Evolutionary conservation across 1,140 invertebrate genomes (phyloP), one percentile per base, ranked within the genome.

Genomic region (Drosophila ananassae): DNA sequence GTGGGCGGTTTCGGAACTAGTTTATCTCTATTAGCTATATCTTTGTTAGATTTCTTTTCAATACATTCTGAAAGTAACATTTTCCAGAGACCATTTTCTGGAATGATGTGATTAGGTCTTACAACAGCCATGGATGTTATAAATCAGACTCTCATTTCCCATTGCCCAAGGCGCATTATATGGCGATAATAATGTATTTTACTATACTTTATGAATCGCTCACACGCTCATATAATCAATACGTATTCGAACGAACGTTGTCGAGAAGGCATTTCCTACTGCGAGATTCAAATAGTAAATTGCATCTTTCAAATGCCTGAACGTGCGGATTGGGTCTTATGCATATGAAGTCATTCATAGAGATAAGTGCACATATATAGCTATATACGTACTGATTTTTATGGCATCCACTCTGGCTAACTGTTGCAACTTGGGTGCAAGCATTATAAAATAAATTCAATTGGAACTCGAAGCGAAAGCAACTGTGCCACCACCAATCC

Each of bases 381-480:
- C 1, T 41, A 22, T 39, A 2, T 13, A 2, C 3, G 12, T 30
- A 28, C 39, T 22, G 46, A 12, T 24, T 47, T 32, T 30, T 44
- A 52, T 52, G 50, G 17, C 48, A 24, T 22, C 10, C 37, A 17
- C 25, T 28, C 47, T 39, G 73, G 69, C 79, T 79, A 82, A 83
- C 60, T 73, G 67, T 74, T 55, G 73, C 51, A 67, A 81, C 51
- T 71, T 48, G 50, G 82, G 53, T 56, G 79, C 73, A 55, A 68
- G 83, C 66, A 74, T 89, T 89, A 79, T 87, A 89, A 79, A 87
- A 82, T 87, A 79, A 82, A 87, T 87, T 89, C 83, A 89, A 87
- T 89, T 83, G 79, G 44, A 28, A 28, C 10, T 34, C 50, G 53
- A 69, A 77, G 74, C 74, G 74, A 78, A 80, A 85, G 81, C 81